phyloP scores from a whole-genome alignment of 2,797 vertebrate species.

The Megalops cyprinoides region DNA sequence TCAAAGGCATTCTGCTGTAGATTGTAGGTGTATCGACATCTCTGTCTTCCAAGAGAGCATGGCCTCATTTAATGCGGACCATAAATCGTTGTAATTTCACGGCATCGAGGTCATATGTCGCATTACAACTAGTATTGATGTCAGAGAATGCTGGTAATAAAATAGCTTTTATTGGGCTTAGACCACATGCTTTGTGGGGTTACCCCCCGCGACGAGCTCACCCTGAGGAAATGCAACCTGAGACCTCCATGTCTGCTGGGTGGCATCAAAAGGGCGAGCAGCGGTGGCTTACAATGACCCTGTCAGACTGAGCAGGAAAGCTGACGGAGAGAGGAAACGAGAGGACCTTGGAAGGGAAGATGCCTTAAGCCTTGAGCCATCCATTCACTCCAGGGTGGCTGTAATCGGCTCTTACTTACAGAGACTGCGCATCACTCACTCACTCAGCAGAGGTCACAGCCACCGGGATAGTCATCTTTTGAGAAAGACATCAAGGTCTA shows the following conservation, averaged over 20 bases:
- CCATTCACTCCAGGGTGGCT: background rate
- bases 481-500: background rate
- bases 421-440: background rate
- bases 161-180: conserved; percentile 63
- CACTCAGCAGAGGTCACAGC: background rate
- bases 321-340: background rate
- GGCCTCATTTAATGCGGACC: background rate
- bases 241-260: conserved; percentile 17
- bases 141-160: conserved; percentile 59
- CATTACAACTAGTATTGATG: conserved; percentile 61
- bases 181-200: conserved; percentile 63
- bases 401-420: background rate
- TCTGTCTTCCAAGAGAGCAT: background rate
- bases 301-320: background rate
- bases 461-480: too few relatives aligned
- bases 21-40: background rate
- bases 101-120: conserved; percentile 54
- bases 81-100: background rate
- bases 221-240: conserved; percentile 45
- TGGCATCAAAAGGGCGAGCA: background rate
- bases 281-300: background rate
- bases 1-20: background rate
- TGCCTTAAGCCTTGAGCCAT: background rate
- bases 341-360: background rate
- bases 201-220: conserved; percentile 52